These are phyloP conservation scores for Sussaba pulchella DNA, from an alignment of 2,888 invertebrate species.

Conservation along the genomic window DNA sequence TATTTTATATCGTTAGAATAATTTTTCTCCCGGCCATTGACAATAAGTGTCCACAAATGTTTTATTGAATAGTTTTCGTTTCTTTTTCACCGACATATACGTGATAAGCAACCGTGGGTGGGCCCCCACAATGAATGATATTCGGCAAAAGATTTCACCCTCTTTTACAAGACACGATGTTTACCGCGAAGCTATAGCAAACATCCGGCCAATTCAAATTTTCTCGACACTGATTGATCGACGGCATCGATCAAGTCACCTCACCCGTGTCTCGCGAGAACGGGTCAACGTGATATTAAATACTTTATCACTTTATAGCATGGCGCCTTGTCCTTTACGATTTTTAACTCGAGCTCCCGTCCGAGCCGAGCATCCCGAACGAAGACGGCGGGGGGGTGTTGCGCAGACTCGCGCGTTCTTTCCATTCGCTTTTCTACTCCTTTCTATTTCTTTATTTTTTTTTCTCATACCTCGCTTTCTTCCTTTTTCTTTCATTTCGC, in stretches of 20 bases:
- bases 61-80: neutral
- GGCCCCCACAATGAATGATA: too few species aligned
- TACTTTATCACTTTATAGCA: constrained; percentile 74
- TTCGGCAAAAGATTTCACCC: neutral
- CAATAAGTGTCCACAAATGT: neutral
- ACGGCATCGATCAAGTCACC: constrained; percentile 73
- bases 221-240: constrained; percentile 71
- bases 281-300: constrained; percentile 76
- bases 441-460: neutral
- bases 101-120: too few species aligned
- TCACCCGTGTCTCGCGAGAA: constrained; percentile 52
- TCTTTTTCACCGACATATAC: neutral
- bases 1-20: neutral
- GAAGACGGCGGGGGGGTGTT: constrained; percentile 1
- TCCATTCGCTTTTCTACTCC: neutral
- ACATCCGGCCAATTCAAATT: constrained; percentile 7
- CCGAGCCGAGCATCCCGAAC: neutral
- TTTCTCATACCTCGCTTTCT: neutral
- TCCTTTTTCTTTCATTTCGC: constrained; percentile 47
- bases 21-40: neutral
- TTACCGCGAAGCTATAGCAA: constrained; percentile 19
- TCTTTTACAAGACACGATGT: neutral
- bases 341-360: constrained; percentile 59
- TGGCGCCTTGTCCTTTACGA: constrained; percentile 34
- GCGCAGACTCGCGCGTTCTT: constrained; percentile 46